Conservation (phyloP, 23 tunicate species). For the Trididemnum clinides region DNA sequence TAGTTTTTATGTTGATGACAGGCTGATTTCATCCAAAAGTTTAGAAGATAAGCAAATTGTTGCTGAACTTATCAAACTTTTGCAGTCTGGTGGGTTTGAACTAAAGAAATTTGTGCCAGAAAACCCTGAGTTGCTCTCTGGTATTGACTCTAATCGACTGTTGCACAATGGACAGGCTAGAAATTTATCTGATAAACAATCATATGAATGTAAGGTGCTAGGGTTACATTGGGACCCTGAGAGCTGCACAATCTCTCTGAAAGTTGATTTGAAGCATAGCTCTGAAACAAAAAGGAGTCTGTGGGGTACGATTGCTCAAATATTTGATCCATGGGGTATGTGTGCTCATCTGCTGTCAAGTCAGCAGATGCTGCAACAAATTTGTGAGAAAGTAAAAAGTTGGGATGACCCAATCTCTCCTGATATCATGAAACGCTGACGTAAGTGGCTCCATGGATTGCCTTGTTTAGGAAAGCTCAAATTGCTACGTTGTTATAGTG, state of each 20-base stretch:
- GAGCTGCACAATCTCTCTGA: neutral
- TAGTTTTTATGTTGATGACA: neutral
- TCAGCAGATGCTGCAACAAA: neutral
- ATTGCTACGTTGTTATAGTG: neutral
- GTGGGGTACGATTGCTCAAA: slow-evolving; percentile 2
- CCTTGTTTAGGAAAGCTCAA: neutral
- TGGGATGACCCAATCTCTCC: neutral
- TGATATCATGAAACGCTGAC: neutral
- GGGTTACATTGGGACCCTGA: slow-evolving; percentile 1
- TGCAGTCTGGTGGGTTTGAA: slow-evolving; percentile 1
- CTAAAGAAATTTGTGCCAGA: neutral
- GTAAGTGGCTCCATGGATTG: neutral
- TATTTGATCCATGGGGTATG: neutral
- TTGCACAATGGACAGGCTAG: neutral
- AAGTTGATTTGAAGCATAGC: neutral
- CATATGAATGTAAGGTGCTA: neutral
- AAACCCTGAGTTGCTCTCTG: neutral
- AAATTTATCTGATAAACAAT: neutral
- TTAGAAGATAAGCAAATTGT: neutral
- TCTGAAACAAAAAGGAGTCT: neutral
- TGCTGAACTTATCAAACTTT: neutral
- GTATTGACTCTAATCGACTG: neutral
- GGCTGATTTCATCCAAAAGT: neutral
- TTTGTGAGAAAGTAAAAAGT: neutral
- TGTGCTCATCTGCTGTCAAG: neutral